Conservation (phyloP, 1,140 invertebrate species). For the Nylanderia fulva region DNA sequence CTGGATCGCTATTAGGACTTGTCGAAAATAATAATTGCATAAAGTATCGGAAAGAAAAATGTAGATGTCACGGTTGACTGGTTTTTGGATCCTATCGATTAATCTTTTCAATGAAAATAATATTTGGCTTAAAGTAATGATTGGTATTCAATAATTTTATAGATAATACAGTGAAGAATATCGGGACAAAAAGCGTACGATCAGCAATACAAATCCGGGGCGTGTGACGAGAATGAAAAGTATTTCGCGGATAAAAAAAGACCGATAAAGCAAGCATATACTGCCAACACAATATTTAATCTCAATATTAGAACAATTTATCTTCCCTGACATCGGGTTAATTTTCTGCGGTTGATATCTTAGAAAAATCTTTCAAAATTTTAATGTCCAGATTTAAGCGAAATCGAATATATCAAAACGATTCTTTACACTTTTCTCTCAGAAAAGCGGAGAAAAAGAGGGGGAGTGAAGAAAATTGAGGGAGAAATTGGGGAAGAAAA, state of each 20-base stretch:
- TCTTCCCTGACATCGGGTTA: not conserved
- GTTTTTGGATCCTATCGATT: constrained; percentile 16
- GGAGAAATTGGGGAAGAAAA: too few relatives aligned
- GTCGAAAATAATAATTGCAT: not conserved
- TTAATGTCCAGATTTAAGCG: not conserved
- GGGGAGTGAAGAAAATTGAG: too few relatives aligned
- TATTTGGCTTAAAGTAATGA: constrained; percentile 30
- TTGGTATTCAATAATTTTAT: constrained; percentile 33
- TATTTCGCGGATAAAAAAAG: constrained; percentile 12
- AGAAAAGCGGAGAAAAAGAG: too few relatives aligned
- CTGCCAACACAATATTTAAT: not conserved
- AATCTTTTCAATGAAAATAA: constrained; percentile 17
- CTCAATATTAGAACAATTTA: constrained; percentile 45
- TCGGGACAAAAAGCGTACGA: not conserved
- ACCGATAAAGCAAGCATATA: not conserved
- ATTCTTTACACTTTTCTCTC: too few relatives aligned
- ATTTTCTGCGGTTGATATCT: not conserved
- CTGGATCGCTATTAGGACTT: too few relatives aligned
- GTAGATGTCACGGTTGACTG: not conserved
- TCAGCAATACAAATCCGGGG: constrained; percentile 15
- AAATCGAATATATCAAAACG: not conserved
- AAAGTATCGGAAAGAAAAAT: not conserved
- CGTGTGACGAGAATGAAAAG: constrained; percentile 35
- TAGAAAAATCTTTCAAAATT: not conserved
- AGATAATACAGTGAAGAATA: not conserved